phyloP scores from a whole-genome alignment of 2,797 vertebrate species.

The Atherinosoma microstoma region DNA sequence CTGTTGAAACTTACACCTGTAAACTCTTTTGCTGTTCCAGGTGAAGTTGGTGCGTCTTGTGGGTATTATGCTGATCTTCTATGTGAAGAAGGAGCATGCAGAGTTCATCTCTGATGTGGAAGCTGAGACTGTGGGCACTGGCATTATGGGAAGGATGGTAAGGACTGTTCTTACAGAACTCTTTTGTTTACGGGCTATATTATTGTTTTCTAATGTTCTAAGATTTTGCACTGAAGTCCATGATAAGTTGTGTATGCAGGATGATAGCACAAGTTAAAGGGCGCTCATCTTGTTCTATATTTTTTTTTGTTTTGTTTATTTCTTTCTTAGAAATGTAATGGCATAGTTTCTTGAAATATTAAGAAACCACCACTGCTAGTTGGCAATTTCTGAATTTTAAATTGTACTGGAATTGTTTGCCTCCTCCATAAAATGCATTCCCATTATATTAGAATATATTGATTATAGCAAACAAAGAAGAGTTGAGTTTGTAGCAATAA shows the following conservation, averaged over 20 bases:
- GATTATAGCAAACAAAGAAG: not conserved
- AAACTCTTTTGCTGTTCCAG: constrained; percentile 74
- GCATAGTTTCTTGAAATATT: too few relatives aligned
- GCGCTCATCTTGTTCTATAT: not conserved
- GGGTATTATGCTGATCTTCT: constrained; percentile 96
- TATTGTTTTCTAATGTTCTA: not conserved
- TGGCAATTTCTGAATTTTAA: not conserved
- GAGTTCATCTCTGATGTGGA: constrained; percentile 90
- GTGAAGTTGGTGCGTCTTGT: constrained; percentile 93
- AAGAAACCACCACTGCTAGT: not conserved
- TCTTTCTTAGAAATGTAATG: not conserved
- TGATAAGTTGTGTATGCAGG: not conserved
- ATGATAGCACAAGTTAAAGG: not conserved
- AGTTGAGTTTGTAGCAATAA: not conserved
- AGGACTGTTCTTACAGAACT: constrained; percentile 48
- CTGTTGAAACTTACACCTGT: not conserved
- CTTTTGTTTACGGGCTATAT: not conserved
- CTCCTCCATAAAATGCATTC: not conserved
- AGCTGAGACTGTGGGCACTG: constrained; percentile 93
- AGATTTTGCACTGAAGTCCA: not conserved
- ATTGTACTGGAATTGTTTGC: not conserved
- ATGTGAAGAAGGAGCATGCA: constrained; percentile 91
- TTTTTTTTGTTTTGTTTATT: not conserved
- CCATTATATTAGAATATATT: not conserved
- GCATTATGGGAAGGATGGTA: constrained; percentile 99